Evolutionary conservation across 2,113 vertebrate species (phyloP).

Genomic region (Acrocephalus kingi): DNA sequence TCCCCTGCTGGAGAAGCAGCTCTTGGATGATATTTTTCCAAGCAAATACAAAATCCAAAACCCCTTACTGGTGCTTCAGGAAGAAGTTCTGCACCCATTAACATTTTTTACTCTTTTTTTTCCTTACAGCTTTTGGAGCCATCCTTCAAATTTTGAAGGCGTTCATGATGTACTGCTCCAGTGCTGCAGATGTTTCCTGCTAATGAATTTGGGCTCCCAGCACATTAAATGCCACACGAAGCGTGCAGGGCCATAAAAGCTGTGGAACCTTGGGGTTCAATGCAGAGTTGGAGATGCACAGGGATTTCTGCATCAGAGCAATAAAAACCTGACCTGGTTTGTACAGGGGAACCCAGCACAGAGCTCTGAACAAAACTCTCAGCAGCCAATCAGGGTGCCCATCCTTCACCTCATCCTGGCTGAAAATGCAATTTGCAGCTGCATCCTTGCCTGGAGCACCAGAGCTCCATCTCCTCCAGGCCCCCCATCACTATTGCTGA

Average conservation of each 20-base stretch:
- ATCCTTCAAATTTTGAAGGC: neutral
- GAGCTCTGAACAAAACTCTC: neutral
- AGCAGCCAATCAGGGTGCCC: accelerated
- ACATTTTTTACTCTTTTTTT: neutral
- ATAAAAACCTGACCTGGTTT: neutral
- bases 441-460: neutral
- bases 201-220: neutral
- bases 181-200: neutral
- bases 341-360: accelerated
- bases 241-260: neutral
- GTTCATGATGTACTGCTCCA: neutral
- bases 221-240: neutral
- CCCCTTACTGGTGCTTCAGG: neutral
- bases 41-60: neutral
- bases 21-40: neutral
- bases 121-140: neutral
- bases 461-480: neutral
- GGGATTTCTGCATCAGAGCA: neutral
- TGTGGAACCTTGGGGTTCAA: accelerated
- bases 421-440: neutral
- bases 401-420: accelerated
- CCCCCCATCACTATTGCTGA: neutral
- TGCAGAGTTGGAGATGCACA: accelerated
- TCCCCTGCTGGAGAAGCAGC: neutral
- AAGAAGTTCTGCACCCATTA: neutral